A percentile compares a stretch with the other conserved stretches of the same genome.
phyloP scores from a whole-genome alignment of 2,888 invertebrate genomes.

The Leptinotarsa peninsularis region DNA sequence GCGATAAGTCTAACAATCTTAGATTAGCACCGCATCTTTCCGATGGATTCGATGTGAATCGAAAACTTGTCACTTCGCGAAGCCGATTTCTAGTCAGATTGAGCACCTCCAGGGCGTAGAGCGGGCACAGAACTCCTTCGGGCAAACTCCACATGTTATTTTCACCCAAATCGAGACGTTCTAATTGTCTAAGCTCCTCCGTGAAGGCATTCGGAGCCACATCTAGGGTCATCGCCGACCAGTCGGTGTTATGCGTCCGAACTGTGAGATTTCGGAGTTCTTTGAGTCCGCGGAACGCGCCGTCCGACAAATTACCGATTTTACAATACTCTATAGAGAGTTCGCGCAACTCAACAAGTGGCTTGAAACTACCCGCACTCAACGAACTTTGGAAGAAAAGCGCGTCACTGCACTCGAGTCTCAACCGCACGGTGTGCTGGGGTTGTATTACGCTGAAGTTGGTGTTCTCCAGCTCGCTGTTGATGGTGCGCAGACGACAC shows the following conservation, averaged over 20 bases:
- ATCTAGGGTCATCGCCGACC: conserved; percentile 84
- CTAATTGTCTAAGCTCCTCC: conserved; percentile 78
- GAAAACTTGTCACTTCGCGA: conserved; percentile 79
- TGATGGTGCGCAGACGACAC: conserved; percentile 81
- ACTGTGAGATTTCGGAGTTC: conserved; percentile 84
- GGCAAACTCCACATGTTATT: conserved; percentile 86
- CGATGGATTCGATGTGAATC: conserved; percentile 72
- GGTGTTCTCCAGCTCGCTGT: conserved; percentile 84
- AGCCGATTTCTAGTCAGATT: conserved; percentile 85
- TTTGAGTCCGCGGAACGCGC: conserved; percentile 83
- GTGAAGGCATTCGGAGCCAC: conserved; percentile 80
- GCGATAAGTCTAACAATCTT: conserved; percentile 78
- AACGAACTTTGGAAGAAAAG: conserved; percentile 84
- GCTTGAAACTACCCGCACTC: conserved; percentile 81
- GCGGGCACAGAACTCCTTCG: conserved; percentile 81
- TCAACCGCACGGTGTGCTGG: conserved; percentile 80
- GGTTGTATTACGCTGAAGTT: conserved; percentile 87
- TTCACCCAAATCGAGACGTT: conserved; percentile 80
- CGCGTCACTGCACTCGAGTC: conserved; percentile 84
- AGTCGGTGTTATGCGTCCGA: conserved; percentile 85
- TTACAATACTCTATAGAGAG: conserved; percentile 86
- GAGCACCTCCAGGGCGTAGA: conserved; percentile 78
- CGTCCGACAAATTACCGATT: conserved; percentile 83
- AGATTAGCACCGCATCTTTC: conserved; percentile 79
- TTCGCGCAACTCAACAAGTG: conserved; percentile 80